Percentiles rank a stretch among this genome's conserved stretches.
Evolutionary conservation across 2,113 vertebrate species (phyloP).

Genomic region (Abramis brama): DNA sequence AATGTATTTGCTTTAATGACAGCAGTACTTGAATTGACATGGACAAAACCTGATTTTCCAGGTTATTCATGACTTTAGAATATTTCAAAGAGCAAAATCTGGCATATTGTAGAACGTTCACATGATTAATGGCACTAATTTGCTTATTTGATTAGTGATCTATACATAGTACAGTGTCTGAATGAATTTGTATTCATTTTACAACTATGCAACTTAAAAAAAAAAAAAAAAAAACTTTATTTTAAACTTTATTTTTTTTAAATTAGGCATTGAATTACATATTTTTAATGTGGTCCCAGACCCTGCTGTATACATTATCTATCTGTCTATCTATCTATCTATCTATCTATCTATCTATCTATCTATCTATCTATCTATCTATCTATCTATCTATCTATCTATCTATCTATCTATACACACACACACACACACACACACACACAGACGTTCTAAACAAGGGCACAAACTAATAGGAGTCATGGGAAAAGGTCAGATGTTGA

Average conservation of each 20-base stretch:
- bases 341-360: no score
- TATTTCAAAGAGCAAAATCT: no score
- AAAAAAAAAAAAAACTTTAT: neutral
- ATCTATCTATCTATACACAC: no score
- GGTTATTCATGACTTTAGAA: neutral
- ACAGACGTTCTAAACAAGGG: neutral
- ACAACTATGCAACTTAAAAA: no score
- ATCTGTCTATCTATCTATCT: no score
- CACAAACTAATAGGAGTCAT: slow-evolving; percentile 22
- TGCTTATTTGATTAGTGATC: no score
- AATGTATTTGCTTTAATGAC: neutral
- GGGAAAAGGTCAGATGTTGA: neutral
- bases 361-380: no score
- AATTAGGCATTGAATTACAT: neutral
- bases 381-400: no score
- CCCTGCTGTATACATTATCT: neutral
- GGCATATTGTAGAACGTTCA: no score
- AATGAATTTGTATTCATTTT: no score
- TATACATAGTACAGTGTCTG: no score
- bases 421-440: neutral
- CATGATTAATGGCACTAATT: no score
- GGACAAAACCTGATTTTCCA: neutral
- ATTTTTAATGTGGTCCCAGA: neutral
- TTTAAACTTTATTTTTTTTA: neutral
- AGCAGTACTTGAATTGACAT: neutral